Conservation (phyloP, 2,113 vertebrate genomes). For the Hippolais icterina region DNA sequence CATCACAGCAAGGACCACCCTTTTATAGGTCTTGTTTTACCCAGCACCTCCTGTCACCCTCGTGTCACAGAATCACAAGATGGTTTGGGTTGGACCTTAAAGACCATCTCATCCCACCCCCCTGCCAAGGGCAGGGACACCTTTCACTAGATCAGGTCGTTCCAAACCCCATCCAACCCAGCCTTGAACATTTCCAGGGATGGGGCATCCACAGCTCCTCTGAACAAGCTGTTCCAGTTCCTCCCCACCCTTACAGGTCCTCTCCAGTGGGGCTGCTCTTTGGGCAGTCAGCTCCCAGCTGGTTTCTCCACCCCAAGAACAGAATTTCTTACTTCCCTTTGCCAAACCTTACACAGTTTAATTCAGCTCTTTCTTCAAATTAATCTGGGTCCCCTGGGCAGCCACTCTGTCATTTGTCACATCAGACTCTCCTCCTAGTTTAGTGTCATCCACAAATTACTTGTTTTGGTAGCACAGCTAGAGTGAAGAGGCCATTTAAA, state of each 20-base stretch:
- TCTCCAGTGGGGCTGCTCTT: neutral
- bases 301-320: neutral
- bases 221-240: too few relatives aligned
- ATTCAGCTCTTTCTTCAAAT: neutral
- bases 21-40: rapidly evolving
- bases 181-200: neutral
- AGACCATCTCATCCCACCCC: neutral
- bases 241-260: neutral
- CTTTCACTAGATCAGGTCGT: rapidly evolving
- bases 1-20: neutral
- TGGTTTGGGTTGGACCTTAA: neutral
- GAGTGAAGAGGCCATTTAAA: constrained; percentile 20
- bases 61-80: neutral
- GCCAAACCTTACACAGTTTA: neutral
- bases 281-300: rapidly evolving
- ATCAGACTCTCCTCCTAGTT: neutral
- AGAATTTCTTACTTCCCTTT: neutral
- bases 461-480: neutral
- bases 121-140: neutral
- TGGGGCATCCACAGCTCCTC: neutral
- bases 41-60: neutral
- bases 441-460: constrained; percentile 8
- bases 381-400: neutral
- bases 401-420: neutral
- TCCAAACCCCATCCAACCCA: neutral